Evolutionary conservation across 2,888 invertebrate genomes (phyloP), one percentile per base, ranked within the genome.

Genomic region (Camptogramma bilineatum): DNA sequence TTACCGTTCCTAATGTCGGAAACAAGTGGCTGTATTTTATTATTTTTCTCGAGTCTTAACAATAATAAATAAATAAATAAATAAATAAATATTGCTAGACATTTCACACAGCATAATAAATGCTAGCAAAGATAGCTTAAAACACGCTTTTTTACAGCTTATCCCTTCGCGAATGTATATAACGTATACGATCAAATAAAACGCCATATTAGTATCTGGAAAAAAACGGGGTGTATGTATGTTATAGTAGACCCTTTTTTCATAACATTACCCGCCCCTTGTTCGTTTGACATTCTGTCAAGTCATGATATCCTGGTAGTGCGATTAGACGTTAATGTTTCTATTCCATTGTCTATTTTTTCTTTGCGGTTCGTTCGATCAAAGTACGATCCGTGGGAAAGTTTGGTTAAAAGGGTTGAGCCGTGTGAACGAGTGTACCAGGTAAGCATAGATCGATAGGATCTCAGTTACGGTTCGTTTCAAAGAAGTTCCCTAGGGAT

Each of bases 221-320:
- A 61, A 63, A 64, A 66, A 66, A 64, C 62, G 58, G 66, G 66
- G 63, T 56, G 78, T 74, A 76, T 71, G 13, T 74, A n/a, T 80
- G 78, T 79, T 68, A n/a, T n/a, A 63, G 71, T 73, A 68, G 73
- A 76, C 77, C 81, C 81, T 78, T 79, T 80, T 78, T 73, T 72
- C 71, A 59, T 62, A 55, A 28, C 59, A 70, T 68, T 75, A 75
- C 73, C 77, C 50, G 53, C 76, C 77, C 72, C 76, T 75, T 74
- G 68, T 71, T 64, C 66, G 71, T 75, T 76, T 73, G 73, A 78
- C 75, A 76, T 80, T 77, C 77, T 81, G 68, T 68, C 67, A 60
- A 66, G 67, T 78, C 75, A 84, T 89, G 82, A 50, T 65, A 59
- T 66, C 88, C 87, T 89, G 73, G 88, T 90, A 84, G 67, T 64